Evolutionary conservation across 1,140 invertebrate genomes (phyloP).

Genomic region (Chrysoperla carnea): DNA sequence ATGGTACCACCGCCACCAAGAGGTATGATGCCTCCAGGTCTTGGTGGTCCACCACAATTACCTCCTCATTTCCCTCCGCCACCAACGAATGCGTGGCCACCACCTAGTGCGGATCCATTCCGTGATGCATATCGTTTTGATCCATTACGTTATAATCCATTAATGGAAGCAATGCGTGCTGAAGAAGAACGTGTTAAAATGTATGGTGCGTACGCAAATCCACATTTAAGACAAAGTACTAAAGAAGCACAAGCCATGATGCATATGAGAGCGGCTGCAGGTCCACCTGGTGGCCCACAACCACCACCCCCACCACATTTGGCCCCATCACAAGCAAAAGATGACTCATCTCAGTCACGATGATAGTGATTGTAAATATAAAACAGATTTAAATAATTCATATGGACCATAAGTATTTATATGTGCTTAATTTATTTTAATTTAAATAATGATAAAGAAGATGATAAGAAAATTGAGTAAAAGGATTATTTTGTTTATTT

Average conservation of each 20-base stretch:
- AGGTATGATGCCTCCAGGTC: constrained; percentile 26
- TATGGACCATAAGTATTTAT: too few relatives aligned
- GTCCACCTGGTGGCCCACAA: constrained; percentile 8
- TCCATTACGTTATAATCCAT: constrained; percentile 43
- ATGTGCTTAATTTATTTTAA: too few relatives aligned
- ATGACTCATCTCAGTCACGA: constrained; percentile 17
- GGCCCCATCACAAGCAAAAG: constrained; percentile 18
- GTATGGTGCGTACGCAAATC: constrained; percentile 41
- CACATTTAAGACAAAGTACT: constrained; percentile 21
- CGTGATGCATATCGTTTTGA: constrained; percentile 27
- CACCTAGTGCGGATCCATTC: constrained; percentile 33
- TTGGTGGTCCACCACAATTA: constrained; percentile 24
- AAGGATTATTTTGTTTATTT: too few relatives aligned
- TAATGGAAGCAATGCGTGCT: constrained; percentile 51
- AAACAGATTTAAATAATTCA: background rate
- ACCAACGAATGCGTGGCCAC: constrained; percentile 34
- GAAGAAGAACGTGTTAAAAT: constrained; percentile 56
- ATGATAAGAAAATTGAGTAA: too few relatives aligned
- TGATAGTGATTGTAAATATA: constrained; percentile 6
- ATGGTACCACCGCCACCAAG: constrained; percentile 32
- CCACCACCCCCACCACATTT: constrained; percentile 14
- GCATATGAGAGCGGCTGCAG: constrained; percentile 15
- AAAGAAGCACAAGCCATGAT: constrained; percentile 41
- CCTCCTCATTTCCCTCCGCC: constrained; percentile 35
- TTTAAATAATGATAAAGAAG: too few relatives aligned